Evolutionary conservation across 1,140 invertebrate species (phyloP).

Genomic region (Goniozus legneri): DNA sequence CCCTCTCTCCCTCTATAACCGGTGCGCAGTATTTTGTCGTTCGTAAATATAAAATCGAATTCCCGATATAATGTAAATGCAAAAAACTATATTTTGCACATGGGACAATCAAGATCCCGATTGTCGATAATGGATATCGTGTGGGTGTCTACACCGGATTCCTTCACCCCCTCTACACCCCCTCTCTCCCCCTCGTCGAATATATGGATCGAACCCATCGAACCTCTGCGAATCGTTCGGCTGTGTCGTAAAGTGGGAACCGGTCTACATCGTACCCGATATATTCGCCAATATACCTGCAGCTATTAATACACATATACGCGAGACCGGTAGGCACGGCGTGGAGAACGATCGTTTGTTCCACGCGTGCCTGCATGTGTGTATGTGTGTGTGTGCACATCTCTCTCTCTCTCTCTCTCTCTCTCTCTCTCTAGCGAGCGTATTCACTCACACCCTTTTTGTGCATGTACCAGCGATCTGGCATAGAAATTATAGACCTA

Average conservation of each 20-base stretch:
- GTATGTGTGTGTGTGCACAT: constrained; percentile 11
- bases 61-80: too few species aligned
- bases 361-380: constrained; percentile 10
- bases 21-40: too few species aligned
- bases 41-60: too few species aligned
- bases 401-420: constrained; percentile 21
- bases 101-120: constrained; percentile 12
- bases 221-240: not conserved
- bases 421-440: constrained; percentile 1
- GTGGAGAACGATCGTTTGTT: too few species aligned
- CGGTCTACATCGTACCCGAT: constrained; percentile 12
- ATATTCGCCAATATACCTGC: not conserved
- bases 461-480: too few species aligned
- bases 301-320: constrained; percentile 9
- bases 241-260: constrained; percentile 16
- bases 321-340: too few species aligned
- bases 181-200: too few species aligned
- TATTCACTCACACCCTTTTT: too few species aligned
- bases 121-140: constrained; percentile 13
- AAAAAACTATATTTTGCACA: constrained; percentile 3
- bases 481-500: too few species aligned
- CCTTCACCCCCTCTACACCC: not conserved
- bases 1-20: too few species aligned
- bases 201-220: not conserved
- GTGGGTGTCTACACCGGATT: constrained; percentile 21